Conservation (phyloP, 2,888 invertebrate species). For the Lasioglossum leucozonium region DNA sequence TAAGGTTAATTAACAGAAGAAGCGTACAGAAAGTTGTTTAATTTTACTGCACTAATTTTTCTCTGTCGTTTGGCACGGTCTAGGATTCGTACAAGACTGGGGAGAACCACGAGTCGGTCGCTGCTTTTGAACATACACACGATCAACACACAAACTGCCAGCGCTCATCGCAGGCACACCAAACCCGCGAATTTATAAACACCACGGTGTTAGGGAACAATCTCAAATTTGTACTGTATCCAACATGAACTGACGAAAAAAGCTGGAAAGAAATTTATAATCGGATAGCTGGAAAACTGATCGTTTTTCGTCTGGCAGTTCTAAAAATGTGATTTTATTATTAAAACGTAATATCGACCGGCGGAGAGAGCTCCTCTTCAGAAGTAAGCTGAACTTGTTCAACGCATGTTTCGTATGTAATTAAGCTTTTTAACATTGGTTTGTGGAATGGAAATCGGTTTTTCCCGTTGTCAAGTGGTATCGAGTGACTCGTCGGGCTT, state of each 20-base stretch:
- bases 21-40: no score
- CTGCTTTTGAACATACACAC: no score
- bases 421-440: conserved; percentile 6
- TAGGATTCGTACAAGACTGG: no score
- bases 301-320: not conserved
- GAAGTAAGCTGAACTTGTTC: not conserved
- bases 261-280: not conserved
- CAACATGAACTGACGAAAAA: not conserved
- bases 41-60: no score
- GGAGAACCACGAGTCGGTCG: no score
- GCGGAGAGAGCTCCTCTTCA: not conserved
- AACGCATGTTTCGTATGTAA: not conserved
- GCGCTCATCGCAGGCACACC: no score
- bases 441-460: conserved; percentile 1
- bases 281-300: not conserved
- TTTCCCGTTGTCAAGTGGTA: conserved; percentile 7
- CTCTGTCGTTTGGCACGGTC: no score
- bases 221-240: no score
- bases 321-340: not conserved
- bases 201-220: no score
- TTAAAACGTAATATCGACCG: not conserved
- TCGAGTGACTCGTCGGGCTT: conserved; percentile 13
- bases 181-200: no score
- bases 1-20: no score
- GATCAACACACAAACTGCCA: no score